phyloP scores from a whole-genome alignment of 2,888 invertebrate species.

The Noctua janthina region DNA sequence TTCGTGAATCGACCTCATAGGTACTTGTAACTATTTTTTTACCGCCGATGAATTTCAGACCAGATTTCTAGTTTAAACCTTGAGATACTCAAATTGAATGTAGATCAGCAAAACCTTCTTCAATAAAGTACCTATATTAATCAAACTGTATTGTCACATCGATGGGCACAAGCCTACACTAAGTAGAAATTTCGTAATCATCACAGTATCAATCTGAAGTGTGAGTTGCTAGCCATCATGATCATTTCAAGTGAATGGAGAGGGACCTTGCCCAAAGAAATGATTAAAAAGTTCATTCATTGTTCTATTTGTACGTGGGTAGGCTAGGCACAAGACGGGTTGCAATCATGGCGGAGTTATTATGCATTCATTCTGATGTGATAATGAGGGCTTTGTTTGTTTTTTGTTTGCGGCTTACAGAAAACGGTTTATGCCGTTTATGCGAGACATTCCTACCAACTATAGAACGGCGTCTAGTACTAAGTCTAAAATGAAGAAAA shows the following conservation, averaged over 20 bases:
- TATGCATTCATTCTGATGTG: constrained; percentile 55
- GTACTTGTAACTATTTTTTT: neutral
- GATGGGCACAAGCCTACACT: constrained; percentile 12
- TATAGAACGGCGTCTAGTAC: neutral
- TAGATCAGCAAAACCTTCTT: constrained; percentile 7
- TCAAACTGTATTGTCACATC: constrained; percentile 24
- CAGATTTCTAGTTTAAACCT: constrained; percentile 51
- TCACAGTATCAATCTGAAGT: constrained; percentile 8
- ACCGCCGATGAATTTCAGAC: neutral
- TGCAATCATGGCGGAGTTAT: constrained; percentile 44
- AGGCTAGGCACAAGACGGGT: constrained; percentile 44
- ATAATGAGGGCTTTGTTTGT: constrained; percentile 60
- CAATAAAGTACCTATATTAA: constrained; percentile 12
- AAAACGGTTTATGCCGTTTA: constrained; percentile 27
- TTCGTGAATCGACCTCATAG: neutral
- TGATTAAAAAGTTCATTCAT: constrained; percentile 59
- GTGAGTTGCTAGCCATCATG: constrained; percentile 32
- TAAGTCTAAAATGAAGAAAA: neutral
- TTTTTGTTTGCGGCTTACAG: constrained; percentile 39
- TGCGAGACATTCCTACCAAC: neutral
- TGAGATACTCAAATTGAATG: constrained; percentile 26
- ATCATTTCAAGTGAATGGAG: constrained; percentile 49
- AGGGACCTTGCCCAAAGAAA: constrained; percentile 60
- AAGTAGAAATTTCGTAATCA: constrained; percentile 39
- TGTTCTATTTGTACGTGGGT: constrained; percentile 59